These are phyloP conservation scores for Isichthys henryi DNA, from an alignment of 2,113 vertebrate genomes.

Conservation along the genomic window DNA sequence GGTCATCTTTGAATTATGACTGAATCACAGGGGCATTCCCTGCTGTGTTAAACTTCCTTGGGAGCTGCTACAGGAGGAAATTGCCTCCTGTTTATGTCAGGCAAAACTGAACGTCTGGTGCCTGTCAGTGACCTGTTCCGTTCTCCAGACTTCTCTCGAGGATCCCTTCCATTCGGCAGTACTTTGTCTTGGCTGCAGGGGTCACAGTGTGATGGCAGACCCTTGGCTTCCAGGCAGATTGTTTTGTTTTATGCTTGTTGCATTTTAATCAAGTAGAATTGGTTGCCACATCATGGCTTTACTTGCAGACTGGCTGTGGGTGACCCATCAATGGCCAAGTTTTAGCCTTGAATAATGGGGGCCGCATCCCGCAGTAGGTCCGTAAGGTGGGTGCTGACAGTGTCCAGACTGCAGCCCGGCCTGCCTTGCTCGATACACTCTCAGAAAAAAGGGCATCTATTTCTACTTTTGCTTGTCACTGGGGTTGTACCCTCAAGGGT, in stretches of 20 bases:
- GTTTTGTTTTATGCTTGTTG: neutral
- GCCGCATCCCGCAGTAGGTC: neutral
- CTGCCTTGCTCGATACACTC: neutral
- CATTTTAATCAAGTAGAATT: neutral
- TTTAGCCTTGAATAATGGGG: neutral
- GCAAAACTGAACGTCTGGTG: neutral
- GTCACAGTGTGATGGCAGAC: neutral
- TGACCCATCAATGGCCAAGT: neutral
- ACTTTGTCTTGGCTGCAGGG: neutral
- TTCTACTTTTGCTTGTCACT: no score
- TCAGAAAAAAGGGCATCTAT: no score
- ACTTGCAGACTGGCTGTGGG: neutral
- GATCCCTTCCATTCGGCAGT: neutral
- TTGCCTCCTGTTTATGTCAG: neutral
- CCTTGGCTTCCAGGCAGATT: neutral
- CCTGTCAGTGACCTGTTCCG: neutral
- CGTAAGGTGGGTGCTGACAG: neutral
- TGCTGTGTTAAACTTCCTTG: neutral
- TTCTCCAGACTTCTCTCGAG: neutral
- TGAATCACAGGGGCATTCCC: neutral
- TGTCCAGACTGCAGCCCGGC: neutral
- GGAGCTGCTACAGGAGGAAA: neutral
- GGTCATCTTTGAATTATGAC: neutral
- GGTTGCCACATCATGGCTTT: neutral
- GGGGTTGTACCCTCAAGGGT: no score